Conservation (phyloP, 2,113 vertebrate species). For the Rhodinocichla rosea region DNA sequence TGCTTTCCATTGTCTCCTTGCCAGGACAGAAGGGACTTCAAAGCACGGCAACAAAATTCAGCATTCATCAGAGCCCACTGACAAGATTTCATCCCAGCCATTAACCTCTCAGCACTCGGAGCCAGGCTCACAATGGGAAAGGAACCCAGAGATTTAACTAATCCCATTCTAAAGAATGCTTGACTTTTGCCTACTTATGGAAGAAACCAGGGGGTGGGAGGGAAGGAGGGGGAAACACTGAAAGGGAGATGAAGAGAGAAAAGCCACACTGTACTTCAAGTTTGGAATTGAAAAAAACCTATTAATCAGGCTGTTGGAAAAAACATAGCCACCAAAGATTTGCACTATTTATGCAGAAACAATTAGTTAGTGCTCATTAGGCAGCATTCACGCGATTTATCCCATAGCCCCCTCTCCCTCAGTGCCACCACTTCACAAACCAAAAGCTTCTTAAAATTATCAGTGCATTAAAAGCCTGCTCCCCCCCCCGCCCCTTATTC, state of each 20-base stretch:
- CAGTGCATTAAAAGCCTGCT: conserved; percentile 10
- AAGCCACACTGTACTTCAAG: conserved; percentile 22
- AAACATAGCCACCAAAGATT: conserved; percentile 4
- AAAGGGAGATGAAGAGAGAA: conserved; percentile 19
- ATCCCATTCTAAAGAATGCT: conserved; percentile 79
- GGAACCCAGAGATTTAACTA: conserved; percentile 74
- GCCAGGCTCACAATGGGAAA: conserved; percentile 68
- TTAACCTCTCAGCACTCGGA: conserved; percentile 79
- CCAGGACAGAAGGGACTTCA: conserved; percentile 77
- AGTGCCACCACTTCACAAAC: neutral
- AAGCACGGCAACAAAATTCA: conserved; percentile 71
- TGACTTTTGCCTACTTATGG: conserved; percentile 76
- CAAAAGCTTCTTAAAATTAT: conserved; percentile 43
- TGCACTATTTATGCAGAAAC: conserved; percentile 49
- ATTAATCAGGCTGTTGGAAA: neutral
- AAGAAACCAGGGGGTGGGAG: conserved; percentile 61
- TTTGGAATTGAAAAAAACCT: conserved; percentile 44
- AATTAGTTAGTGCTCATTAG: conserved; percentile 60
- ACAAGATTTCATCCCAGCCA: conserved; percentile 79
- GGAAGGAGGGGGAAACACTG: neutral
- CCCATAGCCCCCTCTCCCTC: neutral
- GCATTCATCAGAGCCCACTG: conserved; percentile 76
- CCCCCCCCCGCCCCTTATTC: conserved; percentile 3
- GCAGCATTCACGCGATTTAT: conserved; percentile 34
- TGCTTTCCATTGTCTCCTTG: conserved; percentile 73